Conservation (phyloP, 30 jellyfish, hydroid and myxozoan genomes). For the Turritopsis rubra region DNA sequence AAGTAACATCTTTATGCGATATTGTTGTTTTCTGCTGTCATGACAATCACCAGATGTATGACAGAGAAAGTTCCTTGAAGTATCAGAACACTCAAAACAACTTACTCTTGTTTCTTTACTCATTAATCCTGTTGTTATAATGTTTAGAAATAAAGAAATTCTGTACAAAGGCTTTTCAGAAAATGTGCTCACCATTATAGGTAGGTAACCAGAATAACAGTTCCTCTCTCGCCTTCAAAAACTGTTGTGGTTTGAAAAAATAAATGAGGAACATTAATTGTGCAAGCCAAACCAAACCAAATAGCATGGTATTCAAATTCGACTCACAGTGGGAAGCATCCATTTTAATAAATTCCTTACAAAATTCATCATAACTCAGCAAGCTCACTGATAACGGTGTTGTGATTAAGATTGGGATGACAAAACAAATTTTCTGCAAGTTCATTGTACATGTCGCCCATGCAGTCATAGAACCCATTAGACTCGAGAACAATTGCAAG, state of each 20-base stretch:
- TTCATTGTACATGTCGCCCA: constrained; percentile 68
- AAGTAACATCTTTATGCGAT: too few species aligned
- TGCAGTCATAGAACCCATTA: constrained; percentile 45
- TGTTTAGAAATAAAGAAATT: too few species aligned
- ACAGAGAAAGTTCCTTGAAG: too few species aligned
- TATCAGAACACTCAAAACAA: too few species aligned
- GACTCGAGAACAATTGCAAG: constrained; percentile 44
- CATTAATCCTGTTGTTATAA: too few species aligned
- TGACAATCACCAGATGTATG: too few species aligned
- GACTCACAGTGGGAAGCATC: constrained; percentile 1
- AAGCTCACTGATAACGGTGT: constrained; percentile 52
- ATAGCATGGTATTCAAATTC: neutral
- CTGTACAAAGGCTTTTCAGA: too few species aligned
- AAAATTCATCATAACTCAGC: constrained; percentile 13
- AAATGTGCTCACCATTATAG: constrained; percentile 67
- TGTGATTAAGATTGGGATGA: constrained; percentile 53
- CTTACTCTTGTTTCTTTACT: too few species aligned
- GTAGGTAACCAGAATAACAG: constrained; percentile 83
- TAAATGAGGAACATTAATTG: constrained; percentile 60
- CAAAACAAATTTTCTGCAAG: constrained; percentile 66
- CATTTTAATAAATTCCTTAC: constrained; percentile 19
- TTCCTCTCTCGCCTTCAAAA: constrained; percentile 81
- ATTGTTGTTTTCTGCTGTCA: too few species aligned
- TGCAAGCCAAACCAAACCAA: constrained; percentile 76
- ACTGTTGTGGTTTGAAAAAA: constrained; percentile 71